phyloP scores from a whole-genome alignment of 1,140 invertebrate genomes.

The Drosophila azteca region DNA sequence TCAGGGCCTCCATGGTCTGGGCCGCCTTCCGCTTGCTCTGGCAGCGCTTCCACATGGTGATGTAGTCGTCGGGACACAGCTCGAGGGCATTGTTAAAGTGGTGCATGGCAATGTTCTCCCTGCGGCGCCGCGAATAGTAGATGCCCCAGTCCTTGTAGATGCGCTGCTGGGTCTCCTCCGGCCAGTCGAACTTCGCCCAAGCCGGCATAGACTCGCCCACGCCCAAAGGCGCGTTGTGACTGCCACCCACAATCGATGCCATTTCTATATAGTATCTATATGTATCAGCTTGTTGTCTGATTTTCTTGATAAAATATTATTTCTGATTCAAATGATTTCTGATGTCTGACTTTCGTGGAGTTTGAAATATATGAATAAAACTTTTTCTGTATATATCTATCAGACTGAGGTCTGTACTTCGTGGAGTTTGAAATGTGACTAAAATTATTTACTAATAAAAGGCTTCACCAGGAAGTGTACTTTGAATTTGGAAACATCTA shows the following conservation, averaged over 20 bases:
- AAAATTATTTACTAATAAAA: no score
- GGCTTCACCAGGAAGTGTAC: no score
- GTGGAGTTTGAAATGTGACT: no score
- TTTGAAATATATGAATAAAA: no score
- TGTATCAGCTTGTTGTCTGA: no score
- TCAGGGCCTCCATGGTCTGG: conserved; percentile 60
- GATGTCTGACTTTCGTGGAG: no score
- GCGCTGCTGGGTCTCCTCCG: conserved; percentile 53
- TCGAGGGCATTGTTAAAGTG: conserved; percentile 69
- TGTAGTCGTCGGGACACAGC: conserved; percentile 46
- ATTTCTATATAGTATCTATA: conserved; percentile 22
- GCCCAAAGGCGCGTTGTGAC: not conserved
- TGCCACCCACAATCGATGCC: conserved; percentile 59
- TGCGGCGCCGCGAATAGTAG: conserved; percentile 65
- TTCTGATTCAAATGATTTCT: no score
- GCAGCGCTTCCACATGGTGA: conserved; percentile 68
- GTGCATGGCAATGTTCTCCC: conserved; percentile 66
- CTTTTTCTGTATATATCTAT: no score
- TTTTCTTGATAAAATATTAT: no score
- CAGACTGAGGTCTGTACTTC: no score
- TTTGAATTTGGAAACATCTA: conserved; percentile 6
- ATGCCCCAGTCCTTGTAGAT: conserved; percentile 73
- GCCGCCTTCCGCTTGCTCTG: conserved; percentile 67
- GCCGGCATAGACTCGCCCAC: conserved; percentile 27
- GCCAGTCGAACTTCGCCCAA: conserved; percentile 70